Base-by-base conservation (phyloP, 2,888 invertebrate species). In the Chymomyza fuscimana region DNA sequence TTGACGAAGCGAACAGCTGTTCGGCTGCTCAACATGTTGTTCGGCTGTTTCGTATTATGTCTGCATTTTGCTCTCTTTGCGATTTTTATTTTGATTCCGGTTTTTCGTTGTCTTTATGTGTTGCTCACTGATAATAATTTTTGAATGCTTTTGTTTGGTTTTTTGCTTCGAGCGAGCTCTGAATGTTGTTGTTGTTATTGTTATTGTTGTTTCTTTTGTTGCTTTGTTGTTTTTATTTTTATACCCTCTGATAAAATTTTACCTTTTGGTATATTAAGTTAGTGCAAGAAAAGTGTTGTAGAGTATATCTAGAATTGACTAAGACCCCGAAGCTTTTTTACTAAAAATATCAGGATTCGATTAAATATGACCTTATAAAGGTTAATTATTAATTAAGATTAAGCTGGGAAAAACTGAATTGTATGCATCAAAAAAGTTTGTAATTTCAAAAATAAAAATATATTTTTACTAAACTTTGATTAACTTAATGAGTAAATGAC, bases 71-170 rank as follows among this genome's bases (percentile, higher is more conserved):
- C 63, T 12, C 62, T 50, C 56, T 71, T 83, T 72, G 74, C 61
- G 62, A 61, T 16, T 81, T 83, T 80, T 79, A 74, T 86, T 83
- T 82, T 87, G 82, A 87, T 85, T 82, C 87, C 85, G 82, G 85
- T 82, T 83, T 82, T 76, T 80, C 77, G 83, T 72, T 82, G 76
- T 72, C 22, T 54, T 68, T 78, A 81, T 81, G 74, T 63, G 61
- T 19, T 36, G 74, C 52, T 16, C 52, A 15, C 76, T 81, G 84
- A 86, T 82, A 82, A 86, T 74, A 70, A 61, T 63, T 64, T 59
- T 63, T 65, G 65, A 56, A 56, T 10, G 66, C 72, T 76, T 72
- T 82, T 81, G 66, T 25, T 65, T 73, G 54, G 56, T 32, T 32
- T 32, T 25, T 25, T 25, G 36, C 7, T 1, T 1, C 36, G 36